Percentiles rank a stretch among this genome's conserved stretches.
Evolutionary conservation across 2,888 invertebrate genomes (phyloP).

Genomic region (Latrodectus hesperus): DNA sequence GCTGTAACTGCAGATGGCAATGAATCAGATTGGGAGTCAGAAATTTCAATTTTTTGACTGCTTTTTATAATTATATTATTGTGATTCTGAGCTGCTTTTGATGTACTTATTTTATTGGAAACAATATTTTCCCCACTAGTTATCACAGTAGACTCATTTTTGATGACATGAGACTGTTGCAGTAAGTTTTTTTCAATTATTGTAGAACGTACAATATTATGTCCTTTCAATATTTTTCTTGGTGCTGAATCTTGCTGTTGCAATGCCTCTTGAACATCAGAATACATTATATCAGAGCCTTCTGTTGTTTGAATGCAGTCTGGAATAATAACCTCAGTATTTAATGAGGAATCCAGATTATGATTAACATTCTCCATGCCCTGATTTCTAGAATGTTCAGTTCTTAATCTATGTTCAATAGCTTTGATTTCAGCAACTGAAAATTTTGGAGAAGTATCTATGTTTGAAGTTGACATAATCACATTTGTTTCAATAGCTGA

Average conservation of each 20-base stretch:
- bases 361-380: slow-evolving; percentile 25
- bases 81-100: slow-evolving; percentile 31
- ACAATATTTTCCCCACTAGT: slow-evolving; percentile 40
- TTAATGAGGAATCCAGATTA: slow-evolving; percentile 11
- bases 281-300: slow-evolving; percentile 60
- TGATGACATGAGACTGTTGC: slow-evolving; percentile 42
- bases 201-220: slow-evolving; percentile 43
- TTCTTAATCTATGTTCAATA: slow-evolving; percentile 50
- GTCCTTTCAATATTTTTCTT: slow-evolving; percentile 50
- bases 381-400: slow-evolving; percentile 31
- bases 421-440: slow-evolving; percentile 60
- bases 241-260: slow-evolving; percentile 25
- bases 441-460: slow-evolving; percentile 53
- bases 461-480: slow-evolving; percentile 66
- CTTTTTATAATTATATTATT: slow-evolving; percentile 36
- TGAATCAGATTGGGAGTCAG: slow-evolving; percentile 9
- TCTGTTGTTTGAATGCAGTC: slow-evolving; percentile 49
- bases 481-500: slow-evolving; percentile 67
- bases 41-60: slow-evolving; percentile 12
- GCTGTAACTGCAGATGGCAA: slow-evolving; percentile 60
- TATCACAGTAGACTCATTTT: slow-evolving; percentile 61
- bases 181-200: slow-evolving; percentile 63
- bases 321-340: slow-evolving; percentile 57
- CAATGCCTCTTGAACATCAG: slow-evolving; percentile 39
- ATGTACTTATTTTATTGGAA: slow-evolving; percentile 30